These are phyloP conservation scores for Drosophila pallidifrons DNA, from an alignment of 1,140 invertebrate genomes.

Conservation along the genomic window DNA sequence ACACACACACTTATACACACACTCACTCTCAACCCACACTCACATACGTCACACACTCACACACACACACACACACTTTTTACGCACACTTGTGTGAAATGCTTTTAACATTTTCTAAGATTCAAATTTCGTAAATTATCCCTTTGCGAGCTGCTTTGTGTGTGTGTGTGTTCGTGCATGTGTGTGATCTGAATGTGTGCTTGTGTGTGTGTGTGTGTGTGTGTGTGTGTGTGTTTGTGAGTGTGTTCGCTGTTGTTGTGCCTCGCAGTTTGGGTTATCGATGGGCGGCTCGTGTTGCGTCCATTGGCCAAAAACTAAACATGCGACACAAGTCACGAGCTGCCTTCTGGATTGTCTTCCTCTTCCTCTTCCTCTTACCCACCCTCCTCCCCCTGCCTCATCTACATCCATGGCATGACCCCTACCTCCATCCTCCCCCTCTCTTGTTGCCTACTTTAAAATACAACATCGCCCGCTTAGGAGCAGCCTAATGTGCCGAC, in stretches of 20 bases:
- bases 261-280: slow-evolving; percentile 21
- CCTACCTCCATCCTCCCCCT: neutral
- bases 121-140: slow-evolving; percentile 84
- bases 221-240: slow-evolving; percentile 19
- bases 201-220: slow-evolving; percentile 29
- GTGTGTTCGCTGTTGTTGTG: slow-evolving; percentile 20
- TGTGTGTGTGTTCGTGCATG: slow-evolving; percentile 29
- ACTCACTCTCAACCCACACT: no score
- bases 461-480: neutral
- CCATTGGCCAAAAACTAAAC: slow-evolving; percentile 49
- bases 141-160: slow-evolving; percentile 66
- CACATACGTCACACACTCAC: neutral
- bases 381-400: no score
- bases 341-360: neutral
- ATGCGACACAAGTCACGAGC: slow-evolving; percentile 22
- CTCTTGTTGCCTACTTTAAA: neutral
- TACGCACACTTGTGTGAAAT: slow-evolving; percentile 39
- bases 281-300: slow-evolving; percentile 41
- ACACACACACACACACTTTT: neutral
- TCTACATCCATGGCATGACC: no score
- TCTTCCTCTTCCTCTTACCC: neutral
- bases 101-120: slow-evolving; percentile 84
- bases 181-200: slow-evolving; percentile 1
- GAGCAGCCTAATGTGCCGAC: neutral
- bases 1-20: slow-evolving; percentile 36